A percentile compares a stretch with the other conserved stretches of the same genome.
Evolutionary conservation across 2,113 vertebrate genomes (phyloP).

Genomic region (Serilophus lunatus): DNA sequence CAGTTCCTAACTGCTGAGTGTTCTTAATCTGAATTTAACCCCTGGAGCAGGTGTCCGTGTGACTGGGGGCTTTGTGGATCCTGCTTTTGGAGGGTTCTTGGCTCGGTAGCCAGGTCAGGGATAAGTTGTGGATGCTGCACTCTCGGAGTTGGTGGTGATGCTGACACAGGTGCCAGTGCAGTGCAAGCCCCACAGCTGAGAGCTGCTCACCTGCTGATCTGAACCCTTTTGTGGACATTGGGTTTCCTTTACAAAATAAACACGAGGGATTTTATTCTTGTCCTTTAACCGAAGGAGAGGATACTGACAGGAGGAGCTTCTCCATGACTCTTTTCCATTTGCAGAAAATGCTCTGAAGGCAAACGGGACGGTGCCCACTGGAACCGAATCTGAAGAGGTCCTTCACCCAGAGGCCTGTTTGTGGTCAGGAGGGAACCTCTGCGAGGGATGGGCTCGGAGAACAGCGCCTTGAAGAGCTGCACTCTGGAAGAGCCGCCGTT

Average conservation of each 20-base stretch:
- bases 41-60: background rate
- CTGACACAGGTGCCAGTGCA: background rate
- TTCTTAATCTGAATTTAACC: background rate
- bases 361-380: rapidly evolving
- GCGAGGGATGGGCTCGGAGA: constrained; percentile 91
- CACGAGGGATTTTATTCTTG: background rate
- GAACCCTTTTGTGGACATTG: background rate
- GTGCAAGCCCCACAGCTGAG: background rate
- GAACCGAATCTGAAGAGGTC: background rate
- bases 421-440: background rate
- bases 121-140: background rate
- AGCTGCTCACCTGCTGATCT: background rate
- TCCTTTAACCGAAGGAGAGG: background rate
- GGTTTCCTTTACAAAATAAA: background rate
- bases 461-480: constrained; percentile 83
- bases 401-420: background rate
- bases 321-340: background rate
- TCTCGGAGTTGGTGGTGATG: background rate
- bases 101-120: background rate
- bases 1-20: background rate
- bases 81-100: background rate
- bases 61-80: background rate
- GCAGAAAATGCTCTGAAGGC: constrained; percentile 46
- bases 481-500: constrained; percentile 77
- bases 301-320: background rate